Percentiles rank a stretch among this genome's conserved stretches.
Evolutionary conservation across 2,888 invertebrate genomes (phyloP).

Genomic region (Stenurella melanura): DNA sequence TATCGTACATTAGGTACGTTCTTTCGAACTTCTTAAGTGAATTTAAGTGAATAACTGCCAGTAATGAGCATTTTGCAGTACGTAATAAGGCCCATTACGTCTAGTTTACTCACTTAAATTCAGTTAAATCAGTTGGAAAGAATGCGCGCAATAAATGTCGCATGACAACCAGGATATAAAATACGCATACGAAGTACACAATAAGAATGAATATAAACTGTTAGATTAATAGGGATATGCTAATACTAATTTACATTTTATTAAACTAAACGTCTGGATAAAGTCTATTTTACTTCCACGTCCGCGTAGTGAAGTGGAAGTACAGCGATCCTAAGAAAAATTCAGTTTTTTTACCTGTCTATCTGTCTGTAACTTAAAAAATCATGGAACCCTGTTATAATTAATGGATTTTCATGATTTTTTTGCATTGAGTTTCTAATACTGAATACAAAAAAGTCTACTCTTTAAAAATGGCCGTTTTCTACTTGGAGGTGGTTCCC

Average conservation of each 20-base stretch:
- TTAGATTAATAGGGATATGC: neutral
- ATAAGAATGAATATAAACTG: neutral
- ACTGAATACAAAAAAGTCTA: too few relatives aligned
- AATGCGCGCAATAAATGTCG: neutral
- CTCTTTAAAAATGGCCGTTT: too few relatives aligned
- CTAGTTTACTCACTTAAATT: neutral
- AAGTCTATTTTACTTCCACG: too few relatives aligned
- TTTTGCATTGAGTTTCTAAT: too few relatives aligned
- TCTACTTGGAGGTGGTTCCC: too few relatives aligned
- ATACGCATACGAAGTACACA: neutral
- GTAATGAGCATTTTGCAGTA: neutral
- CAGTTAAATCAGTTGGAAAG: constrained; percentile 2
- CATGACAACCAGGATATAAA: neutral
- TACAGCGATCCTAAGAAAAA: too few relatives aligned
- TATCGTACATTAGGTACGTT: neutral
- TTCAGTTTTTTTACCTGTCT: too few relatives aligned
- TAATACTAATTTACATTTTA: neutral
- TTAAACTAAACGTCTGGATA: too few relatives aligned
- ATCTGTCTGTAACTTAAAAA: too few relatives aligned
- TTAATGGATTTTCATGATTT: too few relatives aligned
- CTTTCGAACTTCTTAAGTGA: neutral
- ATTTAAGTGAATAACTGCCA: neutral
- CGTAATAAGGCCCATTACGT: neutral
- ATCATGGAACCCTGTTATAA: too few relatives aligned
- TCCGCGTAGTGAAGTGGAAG: too few relatives aligned